phyloP scores from a whole-genome alignment of 2,888 invertebrate species.

The Amiota mariae region DNA sequence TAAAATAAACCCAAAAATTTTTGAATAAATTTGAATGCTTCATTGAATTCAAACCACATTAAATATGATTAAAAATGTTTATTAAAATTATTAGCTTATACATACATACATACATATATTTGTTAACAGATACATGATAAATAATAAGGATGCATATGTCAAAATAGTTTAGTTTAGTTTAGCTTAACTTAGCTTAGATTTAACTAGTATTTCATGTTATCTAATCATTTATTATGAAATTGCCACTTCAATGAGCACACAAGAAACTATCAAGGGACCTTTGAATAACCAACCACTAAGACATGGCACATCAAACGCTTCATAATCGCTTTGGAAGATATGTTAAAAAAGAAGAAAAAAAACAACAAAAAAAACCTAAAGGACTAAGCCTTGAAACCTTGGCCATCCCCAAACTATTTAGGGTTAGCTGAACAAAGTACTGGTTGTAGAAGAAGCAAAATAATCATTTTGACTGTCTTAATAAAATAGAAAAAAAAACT shows the following conservation, averaged over 20 bases:
- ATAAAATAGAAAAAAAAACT: too few relatives aligned
- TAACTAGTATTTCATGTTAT: not conserved
- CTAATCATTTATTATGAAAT: constrained; percentile 8
- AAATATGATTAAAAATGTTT: too few relatives aligned
- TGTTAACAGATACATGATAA: not conserved
- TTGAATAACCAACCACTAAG: not conserved
- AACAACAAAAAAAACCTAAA: not conserved
- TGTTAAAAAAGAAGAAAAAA: not conserved
- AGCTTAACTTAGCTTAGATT: not conserved
- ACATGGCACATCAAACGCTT: constrained; percentile 18
- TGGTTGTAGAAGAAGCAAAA: not conserved
- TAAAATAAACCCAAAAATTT: not conserved
- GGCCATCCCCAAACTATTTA: not conserved
- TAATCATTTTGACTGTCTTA: constrained; percentile 15
- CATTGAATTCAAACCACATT: not conserved
- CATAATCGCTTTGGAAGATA: constrained; percentile 7
- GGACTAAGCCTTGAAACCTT: not conserved
- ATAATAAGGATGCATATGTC: not conserved
- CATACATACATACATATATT: not conserved
- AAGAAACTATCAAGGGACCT: not conserved
- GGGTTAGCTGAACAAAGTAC: not conserved
- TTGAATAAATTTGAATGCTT: not conserved
- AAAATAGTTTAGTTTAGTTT: not conserved
- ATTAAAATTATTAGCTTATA: too few relatives aligned
- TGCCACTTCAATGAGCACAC: constrained; percentile 1